A percentile compares a stretch with the other conserved stretches of the same genome.
Evolutionary conservation across 2,113 vertebrate genomes (phyloP).

Genomic region (Eira barbara): DNA sequence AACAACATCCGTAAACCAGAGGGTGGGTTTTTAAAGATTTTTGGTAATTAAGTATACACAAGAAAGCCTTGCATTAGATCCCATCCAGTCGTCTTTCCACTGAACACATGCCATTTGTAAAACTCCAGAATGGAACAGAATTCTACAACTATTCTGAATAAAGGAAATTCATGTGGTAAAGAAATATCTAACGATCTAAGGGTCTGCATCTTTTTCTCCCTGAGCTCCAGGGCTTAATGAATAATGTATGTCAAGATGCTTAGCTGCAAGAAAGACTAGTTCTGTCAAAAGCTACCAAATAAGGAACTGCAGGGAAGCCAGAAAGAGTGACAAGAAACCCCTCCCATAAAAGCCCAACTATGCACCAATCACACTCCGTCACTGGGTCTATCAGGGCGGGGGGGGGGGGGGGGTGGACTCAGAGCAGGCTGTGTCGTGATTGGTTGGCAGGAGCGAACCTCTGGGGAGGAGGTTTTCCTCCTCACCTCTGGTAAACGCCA

Average conservation of each 20-base stretch:
- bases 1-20: slow-evolving; percentile 60
- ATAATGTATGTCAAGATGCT: slow-evolving; percentile 93
- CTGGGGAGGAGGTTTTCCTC: slow-evolving; percentile 65
- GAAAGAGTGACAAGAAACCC: slow-evolving; percentile 81
- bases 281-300: slow-evolving; percentile 91
- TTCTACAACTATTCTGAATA: slow-evolving; percentile 76
- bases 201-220: slow-evolving; percentile 85
- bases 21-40: slow-evolving; percentile 62
- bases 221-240: slow-evolving; percentile 85
- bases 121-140: slow-evolving; percentile 78
- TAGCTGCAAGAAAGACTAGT: slow-evolving; percentile 85
- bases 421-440: slow-evolving; percentile 75
- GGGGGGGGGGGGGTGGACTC: slow-evolving; percentile 60
- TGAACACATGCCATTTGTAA: slow-evolving; percentile 82
- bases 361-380: slow-evolving; percentile 85
- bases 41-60: slow-evolving; percentile 73
- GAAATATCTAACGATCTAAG: slow-evolving; percentile 80
- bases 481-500: slow-evolving; percentile 59
- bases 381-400: slow-evolving; percentile 52
- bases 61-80: slow-evolving; percentile 75
- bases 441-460: slow-evolving; percentile 82
- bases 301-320: slow-evolving; percentile 87
- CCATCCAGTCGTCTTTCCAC: slow-evolving; percentile 73
- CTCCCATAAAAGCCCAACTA: slow-evolving; percentile 78
- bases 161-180: slow-evolving; percentile 75